Evolutionary conservation across 2,888 invertebrate species (phyloP).

Genomic region (Eupithecia vulgata): DNA sequence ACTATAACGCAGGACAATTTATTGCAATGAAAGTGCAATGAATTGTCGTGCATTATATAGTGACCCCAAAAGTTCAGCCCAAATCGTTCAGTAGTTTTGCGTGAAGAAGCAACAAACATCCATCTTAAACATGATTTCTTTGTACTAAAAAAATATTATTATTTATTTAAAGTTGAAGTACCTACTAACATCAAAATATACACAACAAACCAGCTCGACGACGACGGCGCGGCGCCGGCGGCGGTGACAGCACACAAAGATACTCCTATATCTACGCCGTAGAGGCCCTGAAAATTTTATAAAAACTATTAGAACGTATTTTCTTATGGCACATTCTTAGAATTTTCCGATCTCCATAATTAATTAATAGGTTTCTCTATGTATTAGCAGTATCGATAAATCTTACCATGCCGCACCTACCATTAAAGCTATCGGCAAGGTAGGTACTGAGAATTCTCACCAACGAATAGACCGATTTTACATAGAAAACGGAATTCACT

Average conservation of each 20-base stretch:
- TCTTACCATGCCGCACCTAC: slow-evolving; percentile 15
- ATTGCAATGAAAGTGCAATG: too few relatives aligned
- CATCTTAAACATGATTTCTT: too few relatives aligned
- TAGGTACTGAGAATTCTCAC: slow-evolving; percentile 28
- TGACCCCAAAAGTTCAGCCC: too few relatives aligned
- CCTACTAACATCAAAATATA: too few relatives aligned
- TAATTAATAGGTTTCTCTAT: slow-evolving; percentile 26
- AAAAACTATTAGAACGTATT: neutral
- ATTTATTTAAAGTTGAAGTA: too few relatives aligned
- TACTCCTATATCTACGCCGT: neutral
- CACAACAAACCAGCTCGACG: too few relatives aligned
- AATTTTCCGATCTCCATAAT: slow-evolving; percentile 22
- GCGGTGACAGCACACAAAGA: neutral
- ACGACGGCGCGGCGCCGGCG: too few relatives aligned
- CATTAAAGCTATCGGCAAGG: slow-evolving; percentile 23
- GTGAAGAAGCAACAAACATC: too few relatives aligned
- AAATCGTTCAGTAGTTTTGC: too few relatives aligned
- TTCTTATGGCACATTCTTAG: neutral
- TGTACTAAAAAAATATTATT: too few relatives aligned
- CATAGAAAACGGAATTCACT: slow-evolving; percentile 10
- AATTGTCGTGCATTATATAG: too few relatives aligned
- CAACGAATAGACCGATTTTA: slow-evolving; percentile 11
- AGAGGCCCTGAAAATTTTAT: neutral
- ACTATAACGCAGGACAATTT: too few relatives aligned
- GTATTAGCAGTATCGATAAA: slow-evolving; percentile 28